Evolutionary conservation across 2,888 invertebrate species (phyloP), one percentile per base, ranked within the genome.

Genomic region (Dasysyrphus tricinctus): DNA sequence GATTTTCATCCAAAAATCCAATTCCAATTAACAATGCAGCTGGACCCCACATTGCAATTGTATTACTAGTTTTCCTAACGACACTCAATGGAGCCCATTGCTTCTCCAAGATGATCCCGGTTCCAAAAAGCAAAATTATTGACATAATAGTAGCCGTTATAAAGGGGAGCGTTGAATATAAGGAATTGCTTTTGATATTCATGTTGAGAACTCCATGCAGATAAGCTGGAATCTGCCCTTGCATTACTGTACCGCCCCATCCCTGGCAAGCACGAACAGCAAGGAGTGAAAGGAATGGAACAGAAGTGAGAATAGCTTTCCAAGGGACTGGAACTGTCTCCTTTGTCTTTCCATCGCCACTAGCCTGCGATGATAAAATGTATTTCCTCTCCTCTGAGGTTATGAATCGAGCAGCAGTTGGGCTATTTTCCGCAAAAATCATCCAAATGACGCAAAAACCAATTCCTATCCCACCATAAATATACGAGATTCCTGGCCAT

Each of bases 221-320:
- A 89, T 95, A 96, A 0, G 94, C 94, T 0, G 96, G 96, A 82
- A 90, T 83, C 90, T 96, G 94, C 0, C 95, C 94, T 88, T 96
- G 93, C 44, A 96, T 92, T 0, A 95, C 95, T 93, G 94, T 95
- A 90, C 94, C 94, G 1, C 95, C 95, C 95, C 95, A 96, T 94
- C 88, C 95, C 94, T 0, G 94, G 94, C 39, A 0, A 8, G 54
- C 19, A 24, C 54, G 95, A 0, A 94, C 94, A 1, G 95, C 91
- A 2, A 94, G 90, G 19, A 92, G 65, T 1, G 91, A 91, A 93
- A 94, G 94, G 90, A 96, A 94, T 0, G 96, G 96, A 0, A 94
- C 88, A 0, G 95, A 96, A 0, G 94, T 94, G n/a, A 94, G 91
- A 24, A 96, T 95, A 32, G 93, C 92, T 63, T 89, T 91, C 95